These are phyloP conservation scores for Podarcis raffonei DNA, from an alignment of 2,113 vertebrate species.

Conservation along the genomic window DNA sequence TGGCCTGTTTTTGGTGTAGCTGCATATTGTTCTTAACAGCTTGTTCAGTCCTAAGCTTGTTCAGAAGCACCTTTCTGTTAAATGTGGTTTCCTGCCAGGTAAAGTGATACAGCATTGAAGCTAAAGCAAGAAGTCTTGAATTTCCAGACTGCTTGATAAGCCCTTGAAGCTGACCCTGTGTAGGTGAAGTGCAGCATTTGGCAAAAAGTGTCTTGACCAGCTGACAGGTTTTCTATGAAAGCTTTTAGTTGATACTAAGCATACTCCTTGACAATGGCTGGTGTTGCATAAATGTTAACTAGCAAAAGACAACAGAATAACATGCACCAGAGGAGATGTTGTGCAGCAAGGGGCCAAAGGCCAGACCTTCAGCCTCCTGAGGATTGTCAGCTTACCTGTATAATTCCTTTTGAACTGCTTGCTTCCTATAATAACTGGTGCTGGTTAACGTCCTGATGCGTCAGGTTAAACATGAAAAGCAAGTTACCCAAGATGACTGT, in stretches of 20 bases:
- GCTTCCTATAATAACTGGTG: conserved; percentile 15
- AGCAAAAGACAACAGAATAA: conserved; percentile 17
- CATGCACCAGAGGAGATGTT: conserved; percentile 14
- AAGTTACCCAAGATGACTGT: neutral
- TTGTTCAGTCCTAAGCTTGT: too few relatives aligned
- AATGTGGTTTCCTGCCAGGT: too few relatives aligned
- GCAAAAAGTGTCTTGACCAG: neutral
- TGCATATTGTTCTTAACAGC: neutral
- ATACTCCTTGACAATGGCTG: conserved; percentile 10
- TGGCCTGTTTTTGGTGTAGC: neutral
- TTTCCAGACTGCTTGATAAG: neutral
- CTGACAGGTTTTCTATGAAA: neutral
- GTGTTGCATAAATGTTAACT: conserved; percentile 19
- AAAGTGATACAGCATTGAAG: neutral
- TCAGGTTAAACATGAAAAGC: neutral
- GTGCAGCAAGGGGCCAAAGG: conserved; percentile 42
- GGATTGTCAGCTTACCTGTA: conserved; percentile 17
- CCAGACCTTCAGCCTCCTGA: conserved; percentile 24
- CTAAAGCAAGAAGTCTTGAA: neutral
- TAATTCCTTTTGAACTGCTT: conserved; percentile 18
- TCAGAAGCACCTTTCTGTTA: too few relatives aligned
- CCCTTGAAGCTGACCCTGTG: neutral
- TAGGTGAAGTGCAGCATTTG: rapidly evolving
- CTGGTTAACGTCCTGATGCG: neutral
- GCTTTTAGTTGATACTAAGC: neutral